Base-by-base conservation (phyloP, 1,140 invertebrate genomes). In the Brachionus rubens region DNA sequence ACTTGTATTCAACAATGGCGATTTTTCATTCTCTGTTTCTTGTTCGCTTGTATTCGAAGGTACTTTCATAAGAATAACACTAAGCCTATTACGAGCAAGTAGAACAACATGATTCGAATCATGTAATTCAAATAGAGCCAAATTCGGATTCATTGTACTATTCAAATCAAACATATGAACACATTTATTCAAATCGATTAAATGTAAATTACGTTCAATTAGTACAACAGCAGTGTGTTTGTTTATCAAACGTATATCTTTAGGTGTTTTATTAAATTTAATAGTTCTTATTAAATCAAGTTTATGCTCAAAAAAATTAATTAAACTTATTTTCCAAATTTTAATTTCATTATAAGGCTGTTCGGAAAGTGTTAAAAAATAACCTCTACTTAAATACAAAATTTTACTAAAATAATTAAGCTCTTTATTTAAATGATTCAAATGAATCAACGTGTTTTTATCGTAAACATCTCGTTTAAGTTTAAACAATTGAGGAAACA, bases 91-190 rank as follows among this genome's bases (percentile, higher is more conserved):
- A 46, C 92, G 86, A 1, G 91, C 91, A 14, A 94, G 85, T 14
- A 91, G 89, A 12, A 93, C 91, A 52, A 92, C 84, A 82, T 92
- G 91, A 19, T 88, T 87, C 46, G 88, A 82, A 85, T 91, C 90
- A 81, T 92, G 91, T 4, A 92, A 86, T 1, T 91, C 91, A 84
- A 90, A 93, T 82, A 89, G 92, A 40, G 92, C 91, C 91, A 93
- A 92, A 84, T 92, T 92, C 81, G 93, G 91, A 86, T 93, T 93
- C 91, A 94, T 92, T 2, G 93, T 91, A 40, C 91, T 87, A 81
- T 92, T 91, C 9, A 93, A 82, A 77, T 91, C 89, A 7, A 88
- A 89, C 36, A 90, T 78, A 79, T 90, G 88, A 67, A 85, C 84
- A 70, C 91, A 91, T 81, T 88, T 87, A 80, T 92, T 88, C 12